phyloP scores from a whole-genome alignment of 2,113 vertebrate species.

The Psilopsiagon aurifrons region DNA sequence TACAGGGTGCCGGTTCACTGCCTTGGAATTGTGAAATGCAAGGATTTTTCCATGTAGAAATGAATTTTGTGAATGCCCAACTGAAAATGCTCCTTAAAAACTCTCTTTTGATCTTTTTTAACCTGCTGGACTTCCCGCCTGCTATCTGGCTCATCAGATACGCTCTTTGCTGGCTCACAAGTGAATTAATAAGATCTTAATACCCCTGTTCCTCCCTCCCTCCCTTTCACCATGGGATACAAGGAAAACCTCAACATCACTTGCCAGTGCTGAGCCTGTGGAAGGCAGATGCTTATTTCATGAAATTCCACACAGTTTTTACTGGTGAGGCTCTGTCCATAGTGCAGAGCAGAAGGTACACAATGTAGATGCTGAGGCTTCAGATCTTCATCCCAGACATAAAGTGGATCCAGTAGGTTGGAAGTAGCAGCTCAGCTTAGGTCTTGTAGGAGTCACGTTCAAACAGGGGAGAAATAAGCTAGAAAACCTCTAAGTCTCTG shows the following conservation, averaged over 20 bases:
- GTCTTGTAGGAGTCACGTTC: neutral
- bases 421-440: neutral
- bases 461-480: neutral
- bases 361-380: neutral
- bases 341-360: neutral
- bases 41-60: neutral
- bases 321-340: rapidly evolving
- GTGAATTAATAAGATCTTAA: neutral
- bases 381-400: neutral
- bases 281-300: neutral
- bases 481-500: neutral
- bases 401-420: neutral
- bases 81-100: neutral
- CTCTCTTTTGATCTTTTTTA: neutral
- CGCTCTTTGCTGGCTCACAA: rapidly evolving
- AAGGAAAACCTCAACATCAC: neutral
- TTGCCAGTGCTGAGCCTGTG: neutral
- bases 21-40: neutral
- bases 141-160: neutral
- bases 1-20: neutral
- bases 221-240: neutral
- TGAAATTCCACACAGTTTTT: neutral
- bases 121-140: neutral
- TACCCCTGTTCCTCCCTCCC: neutral
- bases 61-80: neutral